phyloP scores from a whole-genome alignment of 1,140 invertebrate species.

The Drosophila ercepeae region DNA sequence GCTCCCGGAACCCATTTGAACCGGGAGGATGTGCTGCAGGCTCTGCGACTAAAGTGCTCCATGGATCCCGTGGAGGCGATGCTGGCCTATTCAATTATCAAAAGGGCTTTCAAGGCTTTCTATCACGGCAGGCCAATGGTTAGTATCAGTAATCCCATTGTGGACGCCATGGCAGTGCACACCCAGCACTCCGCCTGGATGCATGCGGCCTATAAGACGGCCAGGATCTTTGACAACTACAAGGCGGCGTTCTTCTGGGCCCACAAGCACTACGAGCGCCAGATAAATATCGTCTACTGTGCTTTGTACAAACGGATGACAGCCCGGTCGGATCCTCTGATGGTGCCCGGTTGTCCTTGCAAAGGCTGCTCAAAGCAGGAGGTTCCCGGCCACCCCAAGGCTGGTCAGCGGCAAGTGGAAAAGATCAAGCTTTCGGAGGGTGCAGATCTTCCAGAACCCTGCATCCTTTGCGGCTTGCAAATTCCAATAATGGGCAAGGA shows the following conservation, averaged over 20 bases:
- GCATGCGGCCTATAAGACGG: slow-evolving; percentile 58
- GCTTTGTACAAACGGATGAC: slow-evolving; percentile 56
- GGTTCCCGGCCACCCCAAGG: slow-evolving; percentile 44
- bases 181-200: slow-evolving; percentile 53
- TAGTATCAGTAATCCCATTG: slow-evolving; percentile 58
- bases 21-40: slow-evolving; percentile 66
- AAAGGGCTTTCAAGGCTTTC: slow-evolving; percentile 67
- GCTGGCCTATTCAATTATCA: slow-evolving; percentile 65
- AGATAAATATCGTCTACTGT: slow-evolving; percentile 54
- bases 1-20: slow-evolving; percentile 32
- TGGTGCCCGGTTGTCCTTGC: slow-evolving; percentile 47
- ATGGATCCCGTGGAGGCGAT: slow-evolving; percentile 69
- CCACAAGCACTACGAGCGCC: slow-evolving; percentile 65
- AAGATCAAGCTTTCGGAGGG: slow-evolving; percentile 43
- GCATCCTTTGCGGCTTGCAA: slow-evolving; percentile 63
- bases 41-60: slow-evolving; percentile 55
- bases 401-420: slow-evolving; percentile 6
- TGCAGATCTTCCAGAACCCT: slow-evolving; percentile 40
- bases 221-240: slow-evolving; percentile 66
- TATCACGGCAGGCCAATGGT: slow-evolving; percentile 57
- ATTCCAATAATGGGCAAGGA: slow-evolving; percentile 32
- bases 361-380: slow-evolving; percentile 38
- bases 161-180: slow-evolving; percentile 57
- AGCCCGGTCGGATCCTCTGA: slow-evolving; percentile 42
- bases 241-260: slow-evolving; percentile 66